phyloP scores from a whole-genome alignment of 2,113 vertebrate species.

The Aptenodytes patagonicus region DNA sequence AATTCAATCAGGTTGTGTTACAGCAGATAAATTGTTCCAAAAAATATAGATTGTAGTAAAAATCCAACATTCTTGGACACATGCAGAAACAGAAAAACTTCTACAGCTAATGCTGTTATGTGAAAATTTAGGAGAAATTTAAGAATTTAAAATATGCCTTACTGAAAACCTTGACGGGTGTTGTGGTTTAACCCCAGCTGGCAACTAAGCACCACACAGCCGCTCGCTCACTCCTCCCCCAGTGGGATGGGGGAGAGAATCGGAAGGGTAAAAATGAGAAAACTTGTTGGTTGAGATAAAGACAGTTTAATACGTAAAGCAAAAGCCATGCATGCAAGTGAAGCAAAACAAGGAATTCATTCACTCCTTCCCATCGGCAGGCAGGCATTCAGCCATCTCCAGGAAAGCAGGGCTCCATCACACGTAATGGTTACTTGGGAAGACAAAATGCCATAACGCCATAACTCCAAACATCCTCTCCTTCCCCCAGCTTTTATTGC shows the following conservation, averaged over 20 bases:
- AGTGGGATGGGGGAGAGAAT: not conserved
- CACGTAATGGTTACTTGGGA: not conserved
- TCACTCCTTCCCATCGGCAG: not conserved
- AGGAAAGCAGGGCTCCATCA: not conserved
- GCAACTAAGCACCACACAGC: not conserved
- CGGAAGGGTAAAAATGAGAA: not conserved
- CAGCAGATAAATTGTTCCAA: not conserved
- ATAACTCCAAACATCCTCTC: not conserved
- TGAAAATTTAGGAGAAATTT: not conserved
- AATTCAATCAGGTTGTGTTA: not conserved
- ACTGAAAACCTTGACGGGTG: not conserved
- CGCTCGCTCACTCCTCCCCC: rapidly evolving
- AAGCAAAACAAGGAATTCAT: not conserved
- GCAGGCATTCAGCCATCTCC: not conserved
- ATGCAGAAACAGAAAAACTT: not conserved
- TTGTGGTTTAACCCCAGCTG: not conserved
- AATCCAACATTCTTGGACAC: not conserved
- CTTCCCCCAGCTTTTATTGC: not conserved
- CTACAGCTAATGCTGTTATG: not conserved
- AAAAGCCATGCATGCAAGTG: rapidly evolving
- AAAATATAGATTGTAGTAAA: not conserved
- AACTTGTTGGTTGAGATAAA: not conserved
- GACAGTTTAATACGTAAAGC: not conserved
- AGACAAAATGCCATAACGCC: not conserved
- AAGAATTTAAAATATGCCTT: not conserved